Evolutionary conservation across 1,140 invertebrate genomes (phyloP), one percentile per base, ranked within the genome.

Genomic region (Ctenoplectra terminalis): DNA sequence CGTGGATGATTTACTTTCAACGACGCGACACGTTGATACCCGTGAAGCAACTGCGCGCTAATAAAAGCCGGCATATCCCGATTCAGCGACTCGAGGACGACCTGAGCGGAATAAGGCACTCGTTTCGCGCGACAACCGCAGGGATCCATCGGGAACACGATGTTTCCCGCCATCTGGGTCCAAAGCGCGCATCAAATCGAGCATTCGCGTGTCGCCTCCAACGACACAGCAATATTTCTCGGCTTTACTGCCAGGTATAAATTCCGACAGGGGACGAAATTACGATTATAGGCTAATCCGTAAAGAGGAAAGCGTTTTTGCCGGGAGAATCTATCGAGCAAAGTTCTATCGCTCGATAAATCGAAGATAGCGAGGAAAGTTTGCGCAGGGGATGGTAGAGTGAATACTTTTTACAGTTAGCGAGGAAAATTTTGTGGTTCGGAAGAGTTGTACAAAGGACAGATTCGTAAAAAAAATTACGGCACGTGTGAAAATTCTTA

Each of bases 1-100:
- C 83, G 82, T 75, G 58, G 66, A 87, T 87, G 87, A 88, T 88
- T 87, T 85, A 87, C 77, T 77, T 23, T n/a, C 79, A n/a, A 61
- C 34, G 77, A 56, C 34, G 31, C 61, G 15, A 2, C 34, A 15
- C 40, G 77, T 23, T 77, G 67, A 87, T 77, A 78, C 64, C 73
- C 70, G 82, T 77, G 60, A 73, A 82, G 43, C 54, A 75, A 61
- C 46, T 31, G 64, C 26, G 43, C 56, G 54, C 71, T 73, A 80
- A 87, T 87, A 87, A 86, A 86, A 85, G 80, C 70, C 37, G 61
- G 43, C 17, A 64, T 56, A 48, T 67, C 50, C 31, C 71, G 75
- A 83, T 50, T 43, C 52, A n/a, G 23, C 9, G 6, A 15, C 43
- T 15, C 31, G 67, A 13, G 34, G 40, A 11, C 29, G 7, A 4